Percentiles rank a stretch among this genome's conserved stretches.
phyloP scores from a whole-genome alignment of 1,140 invertebrate genomes.

The Polypedilum vanderplanki region DNA sequence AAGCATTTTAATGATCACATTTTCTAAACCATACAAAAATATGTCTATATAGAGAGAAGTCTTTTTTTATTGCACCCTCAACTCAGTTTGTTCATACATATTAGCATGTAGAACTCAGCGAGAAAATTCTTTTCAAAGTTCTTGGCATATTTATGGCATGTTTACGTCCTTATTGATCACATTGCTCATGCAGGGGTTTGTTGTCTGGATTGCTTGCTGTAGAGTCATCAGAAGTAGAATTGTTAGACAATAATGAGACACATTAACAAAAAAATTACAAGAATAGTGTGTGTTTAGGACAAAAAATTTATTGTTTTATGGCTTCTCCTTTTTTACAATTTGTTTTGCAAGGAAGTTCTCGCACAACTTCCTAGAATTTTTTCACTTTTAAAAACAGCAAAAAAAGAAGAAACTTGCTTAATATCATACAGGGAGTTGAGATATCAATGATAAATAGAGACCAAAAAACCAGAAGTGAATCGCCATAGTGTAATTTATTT shows the following conservation, averaged over 20 bases:
- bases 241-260: slow-evolving; percentile 25
- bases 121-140: background rate
- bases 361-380: background rate
- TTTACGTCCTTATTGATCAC: slow-evolving; percentile 8
- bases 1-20: too few relatives aligned
- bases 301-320: slow-evolving; percentile 26
- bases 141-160: slow-evolving; percentile 22
- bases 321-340: background rate
- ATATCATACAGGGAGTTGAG: too few relatives aligned
- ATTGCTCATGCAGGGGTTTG: background rate
- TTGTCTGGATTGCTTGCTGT: background rate
- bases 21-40: too few relatives aligned
- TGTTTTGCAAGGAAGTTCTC: slow-evolving; percentile 16
- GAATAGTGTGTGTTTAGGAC: background rate
- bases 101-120: slow-evolving; percentile 14
- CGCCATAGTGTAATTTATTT: too few relatives aligned
- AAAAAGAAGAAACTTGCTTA: background rate
- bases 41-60: too few relatives aligned
- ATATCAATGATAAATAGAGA: background rate
- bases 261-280: slow-evolving; percentile 8
- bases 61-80: background rate
- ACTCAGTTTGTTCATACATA: background rate
- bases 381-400: background rate
- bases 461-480: background rate
- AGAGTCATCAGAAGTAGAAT: background rate